A percentile compares a stretch with the other conserved stretches of the same genome.
Conservation (phyloP, 2,113 vertebrate genomes). For the Serinus canaria region DNA sequence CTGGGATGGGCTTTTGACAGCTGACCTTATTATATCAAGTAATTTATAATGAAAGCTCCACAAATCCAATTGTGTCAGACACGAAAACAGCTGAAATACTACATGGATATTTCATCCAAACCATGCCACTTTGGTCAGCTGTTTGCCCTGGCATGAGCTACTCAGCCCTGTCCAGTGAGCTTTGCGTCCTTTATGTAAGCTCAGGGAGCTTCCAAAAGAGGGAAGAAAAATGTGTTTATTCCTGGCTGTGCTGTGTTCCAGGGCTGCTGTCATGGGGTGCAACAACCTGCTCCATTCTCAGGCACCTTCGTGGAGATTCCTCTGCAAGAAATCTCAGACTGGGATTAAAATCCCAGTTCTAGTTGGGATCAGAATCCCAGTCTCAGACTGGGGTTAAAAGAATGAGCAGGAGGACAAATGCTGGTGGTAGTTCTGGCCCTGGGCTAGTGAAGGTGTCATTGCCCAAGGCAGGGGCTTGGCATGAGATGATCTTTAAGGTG, state of each 20-base stretch:
- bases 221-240: neutral
- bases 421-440: neutral
- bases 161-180: neutral
- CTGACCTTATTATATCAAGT: slow-evolving; percentile 46
- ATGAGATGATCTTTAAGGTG: neutral
- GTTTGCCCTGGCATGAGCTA: neutral
- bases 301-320: neutral
- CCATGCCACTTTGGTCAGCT: neutral
- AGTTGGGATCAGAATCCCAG: neutral
- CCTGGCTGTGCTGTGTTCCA: neutral
- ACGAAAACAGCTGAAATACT: neutral
- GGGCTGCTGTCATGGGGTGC: neutral
- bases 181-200: slow-evolving; percentile 17
- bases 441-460: neutral
- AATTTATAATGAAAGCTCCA: slow-evolving; percentile 41
- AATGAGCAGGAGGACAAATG: neutral
- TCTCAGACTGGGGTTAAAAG: neutral
- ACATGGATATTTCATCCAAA: neutral
- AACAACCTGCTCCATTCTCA: fast-evolving
- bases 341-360: neutral
- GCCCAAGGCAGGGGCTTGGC: neutral
- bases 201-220: neutral
- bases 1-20: slow-evolving; percentile 38
- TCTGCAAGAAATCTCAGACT: neutral
- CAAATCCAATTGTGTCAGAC: neutral